Evolutionary conservation across 2,113 vertebrate genomes (phyloP), one percentile per base, ranked within the genome.

Genomic region (Salvator merianae): DNA sequence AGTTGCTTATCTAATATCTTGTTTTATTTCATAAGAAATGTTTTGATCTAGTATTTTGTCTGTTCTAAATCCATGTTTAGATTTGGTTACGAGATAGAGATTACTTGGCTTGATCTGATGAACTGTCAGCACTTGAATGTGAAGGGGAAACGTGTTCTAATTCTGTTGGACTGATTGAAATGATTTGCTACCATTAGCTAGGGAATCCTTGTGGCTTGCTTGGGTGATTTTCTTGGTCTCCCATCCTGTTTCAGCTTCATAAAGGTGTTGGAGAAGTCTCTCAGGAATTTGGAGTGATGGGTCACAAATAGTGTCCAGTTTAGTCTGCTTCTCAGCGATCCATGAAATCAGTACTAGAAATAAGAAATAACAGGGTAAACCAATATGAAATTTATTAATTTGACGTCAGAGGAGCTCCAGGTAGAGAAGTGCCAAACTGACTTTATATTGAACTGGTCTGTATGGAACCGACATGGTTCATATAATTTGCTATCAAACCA

Each of bases 1-100:
- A 80, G 32, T 4, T 18, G 9, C 82, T 0, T 28, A 28, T 0
- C 0, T 59, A 4, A 4, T 13, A 6, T 2, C 70, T 83, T 38
- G 1, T 81, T 77, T 40, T 63, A 1, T 83, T 34, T 8, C 38
- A n/a, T 34, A 18, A 78, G 83, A 36, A 79, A 47, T 77, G 63
- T 24, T 34, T 87, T 87, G 71, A 36, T 78, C 4, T 65, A 83
- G 81, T 72, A 84, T 81, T 81, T 3, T 62, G 82, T 90, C 47
- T 78, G 20, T 24, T 34, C 34, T n/a, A 74, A 36, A 63, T 82
- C 5, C 30, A 34, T 78, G 65, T 63, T 78, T 20, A 55, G 22
- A 2, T 3, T 20, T 34, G 26, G 5, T 78, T 77, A 62, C 26
- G 32, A 16, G 8, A 59, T 20, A 9, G 13, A 75, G 12, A 53